Base-by-base conservation (phyloP, 2,113 vertebrate genomes). In the Proterorhinus semilunaris region DNA sequence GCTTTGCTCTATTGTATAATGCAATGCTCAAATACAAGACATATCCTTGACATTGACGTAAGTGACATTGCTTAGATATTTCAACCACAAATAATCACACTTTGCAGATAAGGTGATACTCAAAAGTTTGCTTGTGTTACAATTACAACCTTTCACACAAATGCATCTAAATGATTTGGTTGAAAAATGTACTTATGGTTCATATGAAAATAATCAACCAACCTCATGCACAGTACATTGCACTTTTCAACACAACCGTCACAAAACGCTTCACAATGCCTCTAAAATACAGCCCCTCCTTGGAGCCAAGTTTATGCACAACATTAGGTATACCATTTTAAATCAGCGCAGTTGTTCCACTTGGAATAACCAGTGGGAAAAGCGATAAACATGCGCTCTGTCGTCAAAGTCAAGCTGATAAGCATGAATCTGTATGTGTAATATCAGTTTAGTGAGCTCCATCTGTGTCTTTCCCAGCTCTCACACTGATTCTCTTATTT, bases 321-420 rank as follows among this genome's bases (percentile, higher is more conserved):
- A 36, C 27, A 36, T 1, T 36, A 36, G 27, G 27, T 57, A 57
- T 17, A 10, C 21, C 42, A 15, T 50, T 12, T 36, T 15, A 27
- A 49, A 64, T 17, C 65, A 69, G 65, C 64, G 5, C 46, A 65
- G 57, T 61, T 65, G 21, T 73, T 80, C 68, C 53, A 9, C 49
- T 71, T 58, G 57, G 49, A 71, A 69, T 69, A 74, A 76, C 68
- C 64, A 16, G 27, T 3, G 17, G 74, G 64, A 51, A 66, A 71
- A 74, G 80, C 69, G 68, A 75, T 82, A 87, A 81, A 76, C 73
- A 76, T 62, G 65, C 47, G 78, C 55, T 83, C 76, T 81, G 8
- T 62, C 63, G 55, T 66, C 85, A 90, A 90, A 86, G 89, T 89
- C 86, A 85, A 49, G 27, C 70, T 75, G 78, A 82, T 87, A 77